Conservation (phyloP, 2,113 vertebrate species). For the Synodontis membranacea region DNA sequence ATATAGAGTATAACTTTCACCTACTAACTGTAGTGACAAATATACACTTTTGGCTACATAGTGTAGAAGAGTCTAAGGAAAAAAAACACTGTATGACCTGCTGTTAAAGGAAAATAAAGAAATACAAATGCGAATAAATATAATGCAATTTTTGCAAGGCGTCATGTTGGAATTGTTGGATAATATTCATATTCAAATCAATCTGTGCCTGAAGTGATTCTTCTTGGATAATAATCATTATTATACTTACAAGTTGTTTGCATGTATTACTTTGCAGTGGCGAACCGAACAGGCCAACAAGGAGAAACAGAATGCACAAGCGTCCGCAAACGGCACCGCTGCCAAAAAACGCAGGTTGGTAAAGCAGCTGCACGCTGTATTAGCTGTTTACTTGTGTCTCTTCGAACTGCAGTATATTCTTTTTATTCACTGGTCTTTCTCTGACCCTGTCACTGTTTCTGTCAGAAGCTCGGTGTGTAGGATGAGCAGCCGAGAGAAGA, state of each 20-base stretch:
- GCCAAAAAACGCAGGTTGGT: slow-evolving; percentile 69
- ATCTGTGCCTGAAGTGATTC: neutral
- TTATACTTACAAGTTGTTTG: neutral
- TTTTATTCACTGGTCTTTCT: neutral
- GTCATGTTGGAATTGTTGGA: neutral
- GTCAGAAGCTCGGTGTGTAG: slow-evolving; percentile 84
- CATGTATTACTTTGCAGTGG: slow-evolving; percentile 62
- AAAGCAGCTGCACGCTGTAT: neutral
- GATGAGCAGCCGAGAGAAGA: slow-evolving; percentile 90
- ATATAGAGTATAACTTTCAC: no score
- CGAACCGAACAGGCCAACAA: slow-evolving; percentile 67
- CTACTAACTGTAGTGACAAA: neutral
- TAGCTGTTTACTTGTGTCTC: neutral
- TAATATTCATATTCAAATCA: neutral
- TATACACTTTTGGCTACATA: neutral
- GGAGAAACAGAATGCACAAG: slow-evolving; percentile 66
- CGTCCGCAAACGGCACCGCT: slow-evolving; percentile 56
- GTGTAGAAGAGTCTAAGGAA: neutral
- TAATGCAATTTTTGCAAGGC: neutral
- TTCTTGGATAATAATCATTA: neutral
- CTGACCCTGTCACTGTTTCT: neutral
- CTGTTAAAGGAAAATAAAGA: neutral
- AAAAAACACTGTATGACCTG: neutral
- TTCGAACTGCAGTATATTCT: neutral
- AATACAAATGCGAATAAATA: neutral